A percentile compares a stretch with the other conserved stretches of the same genome.
Evolutionary conservation across 53 echinoderm and acorn worm genomes (phyloP).

Genomic region (Paelopatides confundens): DNA sequence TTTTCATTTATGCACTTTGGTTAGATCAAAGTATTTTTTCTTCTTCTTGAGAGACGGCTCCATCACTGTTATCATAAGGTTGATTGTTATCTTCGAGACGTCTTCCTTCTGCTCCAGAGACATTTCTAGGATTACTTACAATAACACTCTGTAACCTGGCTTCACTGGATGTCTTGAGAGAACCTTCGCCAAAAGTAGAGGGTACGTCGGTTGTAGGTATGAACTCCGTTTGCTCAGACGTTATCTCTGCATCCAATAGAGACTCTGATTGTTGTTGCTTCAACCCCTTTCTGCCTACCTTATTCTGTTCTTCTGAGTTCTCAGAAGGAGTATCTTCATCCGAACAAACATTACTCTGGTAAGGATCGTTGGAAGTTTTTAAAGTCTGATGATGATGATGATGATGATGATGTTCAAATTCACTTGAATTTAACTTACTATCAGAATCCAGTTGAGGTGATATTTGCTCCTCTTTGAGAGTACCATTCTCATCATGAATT

Average conservation of each 20-base stretch:
- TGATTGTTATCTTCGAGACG: background rate
- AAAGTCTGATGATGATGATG: too few relatives aligned
- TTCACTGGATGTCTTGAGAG: background rate
- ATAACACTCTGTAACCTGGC: slow-evolving; percentile 29
- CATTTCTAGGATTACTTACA: slow-evolving; percentile 18
- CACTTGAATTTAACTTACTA: background rate
- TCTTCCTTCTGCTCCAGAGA: background rate
- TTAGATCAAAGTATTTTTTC: too few relatives aligned
- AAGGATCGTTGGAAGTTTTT: background rate
- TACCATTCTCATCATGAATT: background rate
- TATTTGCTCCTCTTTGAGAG: background rate
- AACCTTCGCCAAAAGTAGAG: too few relatives aligned
- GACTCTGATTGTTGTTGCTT: slow-evolving; percentile 28
- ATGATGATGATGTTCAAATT: background rate
- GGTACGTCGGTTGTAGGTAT: background rate
- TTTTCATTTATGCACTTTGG: too few relatives aligned
- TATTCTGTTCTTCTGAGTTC: background rate
- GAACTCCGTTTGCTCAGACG: background rate
- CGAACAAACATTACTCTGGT: background rate
- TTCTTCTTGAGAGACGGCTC: background rate
- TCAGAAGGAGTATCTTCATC: background rate
- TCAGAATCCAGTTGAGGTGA: background rate
- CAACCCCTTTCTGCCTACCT: slow-evolving; percentile 23
- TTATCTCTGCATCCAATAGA: slow-evolving; percentile 6
- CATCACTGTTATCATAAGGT: too few relatives aligned